Conservation (phyloP, 2,888 invertebrate species). For the Drosophila neonasuta region DNA sequence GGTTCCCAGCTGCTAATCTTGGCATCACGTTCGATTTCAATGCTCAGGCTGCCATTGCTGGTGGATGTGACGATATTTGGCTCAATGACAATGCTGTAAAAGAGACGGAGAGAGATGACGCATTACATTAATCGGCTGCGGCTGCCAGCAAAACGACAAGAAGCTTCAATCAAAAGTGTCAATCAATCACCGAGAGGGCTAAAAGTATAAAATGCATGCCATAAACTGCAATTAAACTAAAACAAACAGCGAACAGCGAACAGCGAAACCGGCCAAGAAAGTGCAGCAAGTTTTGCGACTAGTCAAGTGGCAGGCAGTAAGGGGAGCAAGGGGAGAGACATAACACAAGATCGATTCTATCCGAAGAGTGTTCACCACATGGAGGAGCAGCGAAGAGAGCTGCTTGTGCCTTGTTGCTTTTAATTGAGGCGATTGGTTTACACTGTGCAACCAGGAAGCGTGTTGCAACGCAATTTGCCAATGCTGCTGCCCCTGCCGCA, state of each 20-base stretch:
- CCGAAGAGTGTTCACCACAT: conserved; percentile 54
- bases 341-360: conserved; percentile 39
- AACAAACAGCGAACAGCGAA: conserved; percentile 3
- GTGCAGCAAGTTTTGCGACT: conserved; percentile 12
- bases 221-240: conserved; percentile 31
- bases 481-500: conserved; percentile 25
- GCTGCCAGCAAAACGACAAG: conserved; percentile 66
- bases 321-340: background rate
- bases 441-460: conserved; percentile 68
- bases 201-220: conserved; percentile 31
- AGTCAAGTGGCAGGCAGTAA: conserved; percentile 12
- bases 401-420: conserved; percentile 62
- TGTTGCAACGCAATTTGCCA: conserved; percentile 62
- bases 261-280: conserved; percentile 4
- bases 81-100: conserved; percentile 79
- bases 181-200: conserved; percentile 50
- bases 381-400: conserved; percentile 29
- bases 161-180: conserved; percentile 64
- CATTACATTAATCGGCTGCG: conserved; percentile 18
- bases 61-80: conserved; percentile 78
- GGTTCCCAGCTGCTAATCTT: conserved; percentile 76
- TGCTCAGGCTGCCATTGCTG: conserved; percentile 80
- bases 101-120: background rate
- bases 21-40: conserved; percentile 78
- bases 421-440: conserved; percentile 70